Percentiles rank a stretch among this genome's conserved stretches.
Evolutionary conservation across 1,140 invertebrate species (phyloP).

Genomic region (Aradophagus sp.): DNA sequence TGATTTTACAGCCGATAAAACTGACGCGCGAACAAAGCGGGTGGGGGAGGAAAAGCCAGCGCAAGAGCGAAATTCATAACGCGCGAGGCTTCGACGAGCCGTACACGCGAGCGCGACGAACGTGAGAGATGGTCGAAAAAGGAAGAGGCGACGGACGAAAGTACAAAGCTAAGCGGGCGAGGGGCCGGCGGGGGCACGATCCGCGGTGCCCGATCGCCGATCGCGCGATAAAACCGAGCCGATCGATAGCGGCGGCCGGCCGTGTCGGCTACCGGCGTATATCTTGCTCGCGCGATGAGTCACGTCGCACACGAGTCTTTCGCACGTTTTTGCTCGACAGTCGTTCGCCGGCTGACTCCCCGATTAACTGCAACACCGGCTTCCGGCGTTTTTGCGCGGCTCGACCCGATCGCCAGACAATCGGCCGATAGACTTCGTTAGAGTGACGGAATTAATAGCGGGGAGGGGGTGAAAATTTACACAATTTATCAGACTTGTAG

Average conservation of each 20-base stretch:
- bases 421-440: neutral
- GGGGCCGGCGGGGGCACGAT: conserved; percentile 2
- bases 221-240: conserved; percentile 41
- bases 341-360: conserved; percentile 47
- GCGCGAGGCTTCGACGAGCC: too few species aligned
- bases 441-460: neutral
- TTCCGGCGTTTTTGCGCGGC: conserved; percentile 60
- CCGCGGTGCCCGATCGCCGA: conserved; percentile 33
- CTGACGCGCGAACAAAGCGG: too few species aligned
- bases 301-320: conserved; percentile 60
- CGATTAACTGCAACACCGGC: conserved; percentile 65
- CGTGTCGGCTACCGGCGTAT: conserved; percentile 42
- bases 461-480: too few species aligned
- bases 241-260: conserved; percentile 32
- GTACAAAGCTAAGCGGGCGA: neutral
- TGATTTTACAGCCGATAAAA: too few species aligned
- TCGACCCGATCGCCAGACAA: too few species aligned
- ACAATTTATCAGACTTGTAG: too few species aligned
- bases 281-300: conserved; percentile 57
- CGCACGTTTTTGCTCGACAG: conserved; percentile 65
- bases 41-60: too few species aligned
- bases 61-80: too few species aligned
- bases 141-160: conserved; percentile 5
- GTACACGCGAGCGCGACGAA: conserved; percentile 36
- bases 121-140: conserved; percentile 35